Conservation (phyloP, 2,113 vertebrate species). For the Dicentrarchus labrax region DNA sequence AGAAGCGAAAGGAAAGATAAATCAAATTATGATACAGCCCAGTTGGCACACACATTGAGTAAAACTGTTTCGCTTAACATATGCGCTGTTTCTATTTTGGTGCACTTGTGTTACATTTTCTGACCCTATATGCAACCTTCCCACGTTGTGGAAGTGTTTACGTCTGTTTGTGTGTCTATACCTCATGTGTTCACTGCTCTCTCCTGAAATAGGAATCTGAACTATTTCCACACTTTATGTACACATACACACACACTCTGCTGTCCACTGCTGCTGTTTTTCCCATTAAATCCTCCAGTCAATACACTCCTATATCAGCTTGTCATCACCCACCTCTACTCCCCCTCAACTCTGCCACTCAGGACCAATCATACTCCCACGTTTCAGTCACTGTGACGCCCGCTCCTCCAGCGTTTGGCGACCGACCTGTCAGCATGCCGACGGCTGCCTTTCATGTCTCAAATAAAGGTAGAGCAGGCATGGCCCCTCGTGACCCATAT, state of each 20-base stretch:
- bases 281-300: slow-evolving; percentile 64
- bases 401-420: slow-evolving; percentile 40
- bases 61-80: neutral
- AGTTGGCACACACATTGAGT: neutral
- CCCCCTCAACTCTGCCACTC: slow-evolving; percentile 47
- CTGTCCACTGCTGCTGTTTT: slow-evolving; percentile 65
- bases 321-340: slow-evolving; percentile 65
- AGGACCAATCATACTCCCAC: slow-evolving; percentile 56
- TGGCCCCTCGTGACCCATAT: slow-evolving; percentile 37
- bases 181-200: slow-evolving; percentile 33
- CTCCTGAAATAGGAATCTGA: slow-evolving; percentile 40
- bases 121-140: slow-evolving; percentile 2
- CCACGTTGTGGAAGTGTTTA: neutral
- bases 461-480: slow-evolving; percentile 58
- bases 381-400: slow-evolving; percentile 69
- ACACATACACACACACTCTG: slow-evolving; percentile 13
- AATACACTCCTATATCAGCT: slow-evolving; percentile 64
- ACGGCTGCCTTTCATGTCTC: slow-evolving; percentile 52
- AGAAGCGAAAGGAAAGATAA: neutral
- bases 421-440: slow-evolving; percentile 39
- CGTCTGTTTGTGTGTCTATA: slow-evolving; percentile 23
- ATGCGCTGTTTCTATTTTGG: slow-evolving; percentile 25
- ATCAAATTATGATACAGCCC: neutral
- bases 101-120: slow-evolving; percentile 46
- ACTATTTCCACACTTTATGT: neutral